Evolutionary conservation across 2,113 vertebrate species (phyloP), one percentile per base, ranked within the genome.

Genomic region (Coturnix japonica): DNA sequence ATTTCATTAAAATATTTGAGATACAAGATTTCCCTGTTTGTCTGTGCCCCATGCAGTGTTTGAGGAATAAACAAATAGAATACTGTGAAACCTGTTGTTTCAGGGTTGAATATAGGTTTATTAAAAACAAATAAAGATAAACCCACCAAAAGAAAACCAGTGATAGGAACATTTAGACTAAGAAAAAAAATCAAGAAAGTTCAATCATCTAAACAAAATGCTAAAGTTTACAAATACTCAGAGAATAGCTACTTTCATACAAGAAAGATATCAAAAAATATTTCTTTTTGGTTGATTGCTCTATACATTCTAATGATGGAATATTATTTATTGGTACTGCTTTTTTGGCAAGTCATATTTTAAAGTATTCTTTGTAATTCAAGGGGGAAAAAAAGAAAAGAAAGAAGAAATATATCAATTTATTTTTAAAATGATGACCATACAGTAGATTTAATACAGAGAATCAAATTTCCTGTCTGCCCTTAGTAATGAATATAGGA

Each of bases 331-430:
- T 22, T 2, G 22, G 8, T 51, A 56, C 5, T 4, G 8, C 0
- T 7, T 71, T 59, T 41, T 53, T 56, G 7, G 23, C 54, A 37
- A 60, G 4, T 33, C n/a, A 2, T n/a, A 14, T 71, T 78, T 63
- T 17, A 14, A 53, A 7, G 1, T 30, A 23, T 2, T 37, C 3
- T 70, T 33, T 4, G 4, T 63, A n/a, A 14, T 47, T 70, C 57
- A 71, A 14, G 4, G 9, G 67, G 59, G 59, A 41, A 72, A 63
- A 63, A 54, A 16, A 10, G 1, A 1, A 51, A 18, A 8, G 2
- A 1, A 2, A 20, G 13, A 8, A 2, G 0, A 2, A 15, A 18
- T 7, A 37, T 49, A 49, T 6, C 1, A 28, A n/a, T 30, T 67
- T 35, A 46, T 35, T 64, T 53, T 20, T 13, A 60, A 47, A 39